Conservation (phyloP, 2,888 invertebrate genomes). For the Meliscaeva auricollis region DNA sequence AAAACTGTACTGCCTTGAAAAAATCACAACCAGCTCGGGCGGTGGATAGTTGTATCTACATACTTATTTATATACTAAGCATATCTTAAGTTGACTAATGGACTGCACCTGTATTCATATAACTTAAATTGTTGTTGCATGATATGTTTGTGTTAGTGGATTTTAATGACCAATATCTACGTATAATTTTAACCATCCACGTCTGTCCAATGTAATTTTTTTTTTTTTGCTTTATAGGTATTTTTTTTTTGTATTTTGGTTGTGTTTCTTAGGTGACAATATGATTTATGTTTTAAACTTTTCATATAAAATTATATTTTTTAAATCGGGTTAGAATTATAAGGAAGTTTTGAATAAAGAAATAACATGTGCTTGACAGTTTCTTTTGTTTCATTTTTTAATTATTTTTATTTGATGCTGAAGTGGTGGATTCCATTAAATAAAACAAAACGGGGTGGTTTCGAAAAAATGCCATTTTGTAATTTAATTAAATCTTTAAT, state of each 20-base stretch:
- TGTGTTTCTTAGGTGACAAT: neutral
- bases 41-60: slow-evolving; percentile 53
- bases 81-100: slow-evolving; percentile 62
- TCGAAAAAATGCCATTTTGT: too few relatives aligned
- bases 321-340: neutral
- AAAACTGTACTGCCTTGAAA: slow-evolving; percentile 73
- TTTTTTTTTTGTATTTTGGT: neutral
- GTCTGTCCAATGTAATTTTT: slow-evolving; percentile 16
- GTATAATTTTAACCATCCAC: slow-evolving; percentile 24
- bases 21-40: slow-evolving; percentile 64
- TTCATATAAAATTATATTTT: neutral
- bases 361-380: neutral
- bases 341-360: neutral
- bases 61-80: slow-evolving; percentile 35
- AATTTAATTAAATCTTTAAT: too few relatives aligned
- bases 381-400: slow-evolving; percentile 4
- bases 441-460: too few relatives aligned
- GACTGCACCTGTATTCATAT: slow-evolving; percentile 70
- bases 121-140: slow-evolving; percentile 20
- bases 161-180: slow-evolving; percentile 52
- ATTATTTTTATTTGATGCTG: neutral
- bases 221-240: neutral
- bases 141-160: slow-evolving; percentile 9
- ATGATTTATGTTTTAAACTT: neutral
- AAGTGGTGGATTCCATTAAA: too few relatives aligned